Percentiles rank a stretch among this genome's conserved stretches.
Conservation (phyloP, 35 echinoderm and acorn worm species). For the Eucidaris tribuloides region DNA sequence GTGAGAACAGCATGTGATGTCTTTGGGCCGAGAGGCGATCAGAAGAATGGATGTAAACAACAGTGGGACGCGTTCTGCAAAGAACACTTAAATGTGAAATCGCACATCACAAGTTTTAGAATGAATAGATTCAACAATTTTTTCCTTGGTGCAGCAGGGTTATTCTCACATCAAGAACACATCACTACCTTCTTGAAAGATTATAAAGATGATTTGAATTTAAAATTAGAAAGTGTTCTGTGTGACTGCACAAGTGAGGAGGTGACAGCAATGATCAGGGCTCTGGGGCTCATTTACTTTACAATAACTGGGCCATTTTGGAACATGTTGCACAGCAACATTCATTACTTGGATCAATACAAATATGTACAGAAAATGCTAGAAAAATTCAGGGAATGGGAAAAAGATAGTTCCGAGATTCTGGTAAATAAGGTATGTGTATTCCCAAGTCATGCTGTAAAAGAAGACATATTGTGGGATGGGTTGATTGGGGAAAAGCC, state of each 20-base stretch:
- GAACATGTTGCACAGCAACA: background rate
- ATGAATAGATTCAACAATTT: constrained; percentile 53
- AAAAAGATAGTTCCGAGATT: background rate
- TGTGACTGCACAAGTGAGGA: background rate
- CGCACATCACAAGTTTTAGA: constrained; percentile 17
- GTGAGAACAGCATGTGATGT: constrained; percentile 47
- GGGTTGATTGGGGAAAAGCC: background rate
- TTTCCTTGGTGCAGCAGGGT: constrained; percentile 11
- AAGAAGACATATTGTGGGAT: background rate
- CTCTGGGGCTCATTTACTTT: constrained; percentile 15
- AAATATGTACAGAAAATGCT: constrained; percentile 32
- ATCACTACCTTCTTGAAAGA: background rate
- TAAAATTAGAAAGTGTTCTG: constrained; percentile 23
- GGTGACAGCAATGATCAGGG: background rate
- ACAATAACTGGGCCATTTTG: constrained; percentile 26
- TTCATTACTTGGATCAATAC: constrained; percentile 7
- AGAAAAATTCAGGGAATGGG: constrained; percentile 12
- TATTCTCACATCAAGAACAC: constrained; percentile 11
- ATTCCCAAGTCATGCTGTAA: background rate
- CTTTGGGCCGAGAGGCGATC: constrained; percentile 37
- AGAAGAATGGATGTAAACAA: constrained; percentile 39
- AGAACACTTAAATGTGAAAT: too few species aligned
- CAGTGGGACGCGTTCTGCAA: constrained; percentile 32
- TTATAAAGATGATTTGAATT: constrained; percentile 1
- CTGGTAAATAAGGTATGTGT: background rate